Percentiles rank a stretch among this genome's conserved stretches.
These are phyloP conservation scores for Poecilia latipinna DNA, from an alignment of 2,113 vertebrate species.

Conservation along the genomic window DNA sequence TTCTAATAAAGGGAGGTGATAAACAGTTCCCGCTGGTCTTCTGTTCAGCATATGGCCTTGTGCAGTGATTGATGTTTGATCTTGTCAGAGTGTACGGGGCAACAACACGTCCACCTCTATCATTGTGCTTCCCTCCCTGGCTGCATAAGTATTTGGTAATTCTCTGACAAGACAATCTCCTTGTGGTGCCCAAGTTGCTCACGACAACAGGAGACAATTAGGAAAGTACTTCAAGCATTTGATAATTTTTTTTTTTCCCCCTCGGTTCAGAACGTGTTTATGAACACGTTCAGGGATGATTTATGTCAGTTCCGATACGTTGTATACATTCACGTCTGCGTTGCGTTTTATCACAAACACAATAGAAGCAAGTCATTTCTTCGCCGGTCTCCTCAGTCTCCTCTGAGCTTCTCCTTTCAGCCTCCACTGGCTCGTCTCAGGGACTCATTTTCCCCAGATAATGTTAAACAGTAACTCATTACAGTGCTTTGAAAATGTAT, in stretches of 20 bases:
- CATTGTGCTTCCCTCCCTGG: slow-evolving; percentile 46
- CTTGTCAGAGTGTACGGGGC: slow-evolving; percentile 29
- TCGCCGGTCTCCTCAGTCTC: slow-evolving; percentile 46
- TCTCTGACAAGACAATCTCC: slow-evolving; percentile 58
- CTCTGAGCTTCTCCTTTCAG: slow-evolving; percentile 17
- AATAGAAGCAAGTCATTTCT: slow-evolving; percentile 53
- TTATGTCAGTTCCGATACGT: slow-evolving; percentile 36
- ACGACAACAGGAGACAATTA: slow-evolving; percentile 40
- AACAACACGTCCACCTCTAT: slow-evolving; percentile 50
- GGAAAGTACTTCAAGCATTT: slow-evolving; percentile 10
- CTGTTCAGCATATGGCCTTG: slow-evolving; percentile 15
- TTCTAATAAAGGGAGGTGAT: slow-evolving; percentile 7
- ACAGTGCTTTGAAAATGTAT: slow-evolving; percentile 12
- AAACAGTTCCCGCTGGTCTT: slow-evolving; percentile 7
- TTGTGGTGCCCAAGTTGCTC: slow-evolving; percentile 40
- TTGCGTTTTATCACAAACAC: slow-evolving; percentile 43
- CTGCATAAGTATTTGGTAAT: slow-evolving; percentile 49
- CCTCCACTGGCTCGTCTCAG: slow-evolving; percentile 32
- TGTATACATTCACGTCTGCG: slow-evolving; percentile 14
- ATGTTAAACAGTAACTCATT: slow-evolving; percentile 55
- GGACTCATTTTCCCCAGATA: slow-evolving; percentile 64
- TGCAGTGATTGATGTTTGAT: slow-evolving; percentile 45
- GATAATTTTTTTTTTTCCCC: slow-evolving; percentile 13
- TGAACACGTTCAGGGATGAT: slow-evolving; percentile 16
- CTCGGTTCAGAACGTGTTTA: slow-evolving; percentile 15